Evolutionary conservation across 1,140 invertebrate genomes (phyloP), one percentile per base, ranked within the genome.

Genomic region (Lanistes nyassanus): DNA sequence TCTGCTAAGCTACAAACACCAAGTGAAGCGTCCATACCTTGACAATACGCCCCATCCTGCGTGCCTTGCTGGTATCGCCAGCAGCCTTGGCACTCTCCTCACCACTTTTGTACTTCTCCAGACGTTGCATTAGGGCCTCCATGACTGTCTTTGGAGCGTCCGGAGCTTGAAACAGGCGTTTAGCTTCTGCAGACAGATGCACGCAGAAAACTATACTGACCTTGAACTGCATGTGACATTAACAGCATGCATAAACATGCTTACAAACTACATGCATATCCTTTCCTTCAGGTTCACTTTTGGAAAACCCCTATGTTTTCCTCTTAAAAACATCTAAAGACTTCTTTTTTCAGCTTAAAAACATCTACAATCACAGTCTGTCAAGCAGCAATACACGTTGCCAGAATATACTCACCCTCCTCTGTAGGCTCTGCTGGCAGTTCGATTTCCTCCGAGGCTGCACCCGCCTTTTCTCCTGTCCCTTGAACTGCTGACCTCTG

Each of bases 31-130:
- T 13, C 53, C 75, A 51, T 82, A 90, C 89, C 82, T 98, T 98
- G 31, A 96, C 94, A 84, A 98, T 97, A 75, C 97, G 92, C 0
- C 94, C 94, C 90, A 97, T 95, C 79, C 96, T 91, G 77, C 97
- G 90, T 0, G 93, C 94, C 90, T 98, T 99, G 34, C 95, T 93
- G 0, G 92, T 90, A 85, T 98, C 97, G 5, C 92, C 93, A 79
- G 94, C 93, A 21, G 73, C 73, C 82, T 95, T 94, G 0, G 96
- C 95, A 73, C 93, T 91, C 36, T 92, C 90, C 86, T 95, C 93
- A 53, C 89, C 83, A 37, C 85, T 83, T 76, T 89, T 85, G 88
- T 97, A 98, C 87, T 96, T 93, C 29, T 92, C 92, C 3, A 97
- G 89, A 72, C 97, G 92, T 86, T 97, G 95, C 83, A 94, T 91